Evolutionary conservation across 2,888 invertebrate species (phyloP), one percentile per base, ranked within the genome.

Genomic region (Eupithecia inturbata): DNA sequence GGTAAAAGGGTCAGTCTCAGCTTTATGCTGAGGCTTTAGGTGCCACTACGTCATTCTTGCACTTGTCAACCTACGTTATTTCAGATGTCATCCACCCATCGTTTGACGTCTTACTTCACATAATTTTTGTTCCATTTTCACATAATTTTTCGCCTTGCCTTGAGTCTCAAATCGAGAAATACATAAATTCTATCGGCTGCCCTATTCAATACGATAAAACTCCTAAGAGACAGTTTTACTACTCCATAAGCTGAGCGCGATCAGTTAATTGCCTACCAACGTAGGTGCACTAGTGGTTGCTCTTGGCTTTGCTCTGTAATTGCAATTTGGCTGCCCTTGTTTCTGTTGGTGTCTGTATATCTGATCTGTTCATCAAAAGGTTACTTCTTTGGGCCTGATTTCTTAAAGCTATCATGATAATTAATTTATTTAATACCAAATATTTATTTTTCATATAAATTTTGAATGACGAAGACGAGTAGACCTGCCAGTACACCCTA

Each of bases 181-280:
- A 33, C 63, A 63, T 63, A 63, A 36, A 63, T 63, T 63, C 63
- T 36, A 28, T 33, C 10, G 22, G 22, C 31, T 19, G n/a, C 33
- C 33, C 63, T 33, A 36, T 36, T 63, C 36, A 62, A 28, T 28
- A 31, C 62, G 0, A 31, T 63, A 63, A 63, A 63, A 63, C n/a
- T 19, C 19, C n/a, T 49, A n/a, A 3, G 33, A 63, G 63, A 63
- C 63, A 63, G 63, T 22, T 63, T 63, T 31, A 63, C 33, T n/a
- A 33, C 33, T 36, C 36, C 33, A n/a, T 22, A 36, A 19, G 36
- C 63, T 33, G 36, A 31, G 63, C 7, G 57, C 63, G 16, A 33
- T n/a, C 31, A 63, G 36, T 63, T 63, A 63, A 63, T 36, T 36
- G 22, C 63, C n/a, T 9, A 31, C 63, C n/a, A n/a, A n/a, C n/a